Evolutionary conservation across 1,140 invertebrate species (phyloP).

Genomic region (Drosophila pruinosa): DNA sequence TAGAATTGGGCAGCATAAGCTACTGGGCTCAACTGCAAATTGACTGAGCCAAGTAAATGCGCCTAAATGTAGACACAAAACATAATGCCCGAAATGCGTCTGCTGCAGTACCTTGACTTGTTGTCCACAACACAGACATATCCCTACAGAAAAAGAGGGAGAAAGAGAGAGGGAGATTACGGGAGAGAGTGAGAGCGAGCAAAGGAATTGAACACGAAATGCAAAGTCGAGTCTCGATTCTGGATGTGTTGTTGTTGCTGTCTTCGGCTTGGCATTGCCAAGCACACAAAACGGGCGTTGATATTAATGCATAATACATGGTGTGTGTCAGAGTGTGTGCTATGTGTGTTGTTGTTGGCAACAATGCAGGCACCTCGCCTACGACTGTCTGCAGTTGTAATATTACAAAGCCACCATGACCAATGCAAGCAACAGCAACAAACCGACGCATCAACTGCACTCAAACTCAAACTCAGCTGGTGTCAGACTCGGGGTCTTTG

Average conservation of each 20-base stretch:
- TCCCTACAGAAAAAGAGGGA: background rate
- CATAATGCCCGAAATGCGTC: constrained; percentile 14
- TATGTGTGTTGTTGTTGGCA: constrained; percentile 18
- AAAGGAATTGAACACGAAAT: constrained; percentile 30
- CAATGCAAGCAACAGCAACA: constrained; percentile 36
- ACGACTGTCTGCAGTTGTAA: constrained; percentile 65
- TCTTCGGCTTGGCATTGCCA: constrained; percentile 55
- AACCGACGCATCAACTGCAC: constrained; percentile 43
- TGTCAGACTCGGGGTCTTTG: background rate
- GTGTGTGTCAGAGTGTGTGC: constrained; percentile 9
- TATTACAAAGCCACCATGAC: constrained; percentile 61
- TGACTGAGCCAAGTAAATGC: constrained; percentile 29
- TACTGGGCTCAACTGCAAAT: constrained; percentile 23
- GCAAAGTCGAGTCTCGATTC: constrained; percentile 7
- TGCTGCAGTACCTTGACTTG: constrained; percentile 5
- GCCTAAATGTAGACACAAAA: constrained; percentile 59
- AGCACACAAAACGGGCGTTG: constrained; percentile 77
- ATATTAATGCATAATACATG: constrained; percentile 80
- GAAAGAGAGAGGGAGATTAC: background rate
- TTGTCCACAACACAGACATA: background rate
- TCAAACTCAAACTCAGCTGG: constrained; percentile 24
- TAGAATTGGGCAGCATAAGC: background rate
- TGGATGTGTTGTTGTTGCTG: constrained; percentile 24
- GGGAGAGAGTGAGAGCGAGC: background rate
- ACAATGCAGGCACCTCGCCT: constrained; percentile 39